Percentiles rank a stretch among this genome's conserved stretches.
Conservation (phyloP, 1,140 invertebrate genomes). For the Drosophila carrolli region DNA sequence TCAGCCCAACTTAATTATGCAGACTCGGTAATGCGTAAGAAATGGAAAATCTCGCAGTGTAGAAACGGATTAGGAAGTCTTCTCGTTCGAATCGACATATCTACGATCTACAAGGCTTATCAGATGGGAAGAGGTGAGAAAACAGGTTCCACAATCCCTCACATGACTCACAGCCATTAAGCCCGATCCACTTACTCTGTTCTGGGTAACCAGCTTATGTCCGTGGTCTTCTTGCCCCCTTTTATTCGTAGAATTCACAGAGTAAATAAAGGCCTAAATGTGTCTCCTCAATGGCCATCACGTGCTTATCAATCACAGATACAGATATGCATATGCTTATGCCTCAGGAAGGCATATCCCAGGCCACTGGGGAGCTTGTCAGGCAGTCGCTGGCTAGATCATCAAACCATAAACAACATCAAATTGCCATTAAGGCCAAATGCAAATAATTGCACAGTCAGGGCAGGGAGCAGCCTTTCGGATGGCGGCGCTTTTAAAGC, state of each 20-base stretch:
- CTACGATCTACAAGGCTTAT: slow-evolving; percentile 44
- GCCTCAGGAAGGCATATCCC: background rate
- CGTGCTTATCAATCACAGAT: slow-evolving; percentile 69
- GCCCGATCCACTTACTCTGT: slow-evolving; percentile 27
- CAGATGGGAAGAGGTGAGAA: slow-evolving; percentile 52
- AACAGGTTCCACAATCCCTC: slow-evolving; percentile 38
- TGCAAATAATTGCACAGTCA: slow-evolving; percentile 79
- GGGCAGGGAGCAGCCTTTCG: slow-evolving; percentile 36
- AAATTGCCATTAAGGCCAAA: slow-evolving; percentile 81
- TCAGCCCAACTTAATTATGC: slow-evolving; percentile 7
- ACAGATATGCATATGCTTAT: slow-evolving; percentile 43
- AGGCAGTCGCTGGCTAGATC: slow-evolving; percentile 51
- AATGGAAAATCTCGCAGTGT: slow-evolving; percentile 51
- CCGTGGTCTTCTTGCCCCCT: slow-evolving; percentile 10
- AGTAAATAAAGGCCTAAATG: slow-evolving; percentile 40
- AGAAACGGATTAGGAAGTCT: slow-evolving; percentile 70
- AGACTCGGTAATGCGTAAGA: slow-evolving; percentile 25
- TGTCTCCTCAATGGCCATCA: slow-evolving; percentile 61
- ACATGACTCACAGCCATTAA: slow-evolving; percentile 36
- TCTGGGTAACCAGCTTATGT: slow-evolving; percentile 38
- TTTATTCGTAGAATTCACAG: slow-evolving; percentile 41
- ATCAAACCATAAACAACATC: slow-evolving; percentile 79
- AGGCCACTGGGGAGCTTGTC: slow-evolving; percentile 15
- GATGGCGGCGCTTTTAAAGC: slow-evolving; percentile 71
- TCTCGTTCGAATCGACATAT: slow-evolving; percentile 65